phyloP scores from a whole-genome alignment of 1,140 invertebrate genomes.

The Zeugodacus cucurbitae region DNA sequence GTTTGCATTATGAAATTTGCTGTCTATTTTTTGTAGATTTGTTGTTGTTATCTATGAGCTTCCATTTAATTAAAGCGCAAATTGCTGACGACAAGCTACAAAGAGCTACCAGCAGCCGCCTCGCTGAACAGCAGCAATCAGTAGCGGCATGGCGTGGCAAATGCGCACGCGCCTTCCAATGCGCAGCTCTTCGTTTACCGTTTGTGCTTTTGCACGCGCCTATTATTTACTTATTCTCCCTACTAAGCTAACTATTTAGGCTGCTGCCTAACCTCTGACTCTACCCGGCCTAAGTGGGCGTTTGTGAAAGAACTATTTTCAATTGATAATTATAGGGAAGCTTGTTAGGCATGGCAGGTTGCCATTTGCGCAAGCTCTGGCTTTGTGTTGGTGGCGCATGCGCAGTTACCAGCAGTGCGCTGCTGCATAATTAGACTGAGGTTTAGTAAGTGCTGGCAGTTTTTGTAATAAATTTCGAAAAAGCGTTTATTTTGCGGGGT shows the following conservation, averaged over 20 bases:
- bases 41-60: neutral
- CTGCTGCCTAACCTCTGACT: neutral
- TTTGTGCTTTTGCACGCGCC: neutral
- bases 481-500: conserved; percentile 2
- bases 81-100: neutral
- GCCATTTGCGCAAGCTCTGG: neutral
- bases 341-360: neutral
- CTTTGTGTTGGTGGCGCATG: neutral
- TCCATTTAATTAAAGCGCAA: conserved; percentile 9
- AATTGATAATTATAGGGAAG: conserved; percentile 4
- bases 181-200: neutral
- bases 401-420: neutral
- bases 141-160: neutral
- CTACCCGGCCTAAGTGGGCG: neutral
- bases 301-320: conserved; percentile 11
- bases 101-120: neutral
- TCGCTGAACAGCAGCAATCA: neutral
- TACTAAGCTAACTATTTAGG: neutral
- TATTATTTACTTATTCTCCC: neutral
- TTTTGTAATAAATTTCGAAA: neutral
- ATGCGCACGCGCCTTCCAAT: neutral
- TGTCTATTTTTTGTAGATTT: neutral
- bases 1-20: neutral
- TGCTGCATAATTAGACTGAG: neutral
- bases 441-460: neutral